phyloP scores from a whole-genome alignment of 2,113 vertebrate species.

The Cebus imitator region DNA sequence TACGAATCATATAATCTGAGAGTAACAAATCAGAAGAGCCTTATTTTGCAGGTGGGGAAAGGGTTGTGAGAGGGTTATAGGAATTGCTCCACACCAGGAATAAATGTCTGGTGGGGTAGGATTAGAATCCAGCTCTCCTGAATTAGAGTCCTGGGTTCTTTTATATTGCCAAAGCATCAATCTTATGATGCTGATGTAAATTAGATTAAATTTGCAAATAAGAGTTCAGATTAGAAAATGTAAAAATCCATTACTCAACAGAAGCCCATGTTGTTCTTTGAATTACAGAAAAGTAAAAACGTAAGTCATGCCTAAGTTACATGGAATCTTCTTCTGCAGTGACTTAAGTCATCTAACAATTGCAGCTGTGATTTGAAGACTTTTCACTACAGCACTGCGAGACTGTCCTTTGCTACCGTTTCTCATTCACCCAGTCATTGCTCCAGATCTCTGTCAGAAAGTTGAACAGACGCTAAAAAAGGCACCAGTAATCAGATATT shows the following conservation, averaged over 20 bases:
- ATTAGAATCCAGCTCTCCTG: not conserved
- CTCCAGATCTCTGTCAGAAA: not conserved
- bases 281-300: not conserved
- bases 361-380: not conserved
- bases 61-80: not conserved
- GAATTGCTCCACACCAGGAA: not conserved
- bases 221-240: not conserved
- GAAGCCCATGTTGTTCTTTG: not conserved
- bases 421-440: not conserved
- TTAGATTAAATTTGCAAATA: too few species aligned
- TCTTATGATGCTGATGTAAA: not conserved
- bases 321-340: not conserved
- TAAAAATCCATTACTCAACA: not conserved
- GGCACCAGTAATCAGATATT: not conserved
- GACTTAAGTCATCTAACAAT: conserved; percentile 11
- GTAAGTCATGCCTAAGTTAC: not conserved
- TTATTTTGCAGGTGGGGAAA: conserved; percentile 28
- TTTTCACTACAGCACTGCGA: not conserved
- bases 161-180: not conserved
- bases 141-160: not conserved
- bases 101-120: not conserved
- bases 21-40: not conserved
- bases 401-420: not conserved
- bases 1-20: not conserved
- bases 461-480: not conserved